A percentile compares a stretch with the other conserved stretches of the same genome.
Conservation (phyloP, 30 jellyfish, hydroid and myxozoan species). For the Pelagia noctiluca region DNA sequence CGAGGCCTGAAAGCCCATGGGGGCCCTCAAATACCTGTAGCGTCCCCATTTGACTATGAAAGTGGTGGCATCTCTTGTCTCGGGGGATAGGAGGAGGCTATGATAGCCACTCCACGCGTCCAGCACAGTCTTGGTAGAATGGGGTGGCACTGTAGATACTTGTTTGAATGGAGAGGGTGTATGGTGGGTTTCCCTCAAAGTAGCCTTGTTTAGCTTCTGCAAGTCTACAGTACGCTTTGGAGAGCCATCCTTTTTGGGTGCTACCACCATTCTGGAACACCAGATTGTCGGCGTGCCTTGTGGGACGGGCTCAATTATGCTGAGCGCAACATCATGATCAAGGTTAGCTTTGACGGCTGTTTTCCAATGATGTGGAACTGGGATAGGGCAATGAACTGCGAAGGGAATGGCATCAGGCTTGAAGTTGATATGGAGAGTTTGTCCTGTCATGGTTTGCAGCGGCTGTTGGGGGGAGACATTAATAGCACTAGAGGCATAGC, state of each 20-base stretch:
- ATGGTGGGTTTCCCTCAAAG: conserved; percentile 37
- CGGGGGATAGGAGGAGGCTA: background rate
- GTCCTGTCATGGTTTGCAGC: conserved; percentile 41
- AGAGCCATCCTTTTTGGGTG: conserved; percentile 10
- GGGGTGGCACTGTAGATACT: too few relatives aligned
- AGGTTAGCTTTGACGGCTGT: conserved; percentile 10
- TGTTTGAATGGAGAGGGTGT: conserved; percentile 29
- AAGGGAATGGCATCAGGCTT: background rate
- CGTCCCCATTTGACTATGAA: conserved; percentile 26
- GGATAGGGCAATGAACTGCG: too few relatives aligned
- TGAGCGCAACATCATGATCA: conserved; percentile 59
- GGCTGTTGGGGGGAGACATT: conserved; percentile 49
- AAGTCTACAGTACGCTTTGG: conserved; percentile 27
- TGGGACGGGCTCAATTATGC: conserved; percentile 51
- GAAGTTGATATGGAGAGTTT: conserved; percentile 3
- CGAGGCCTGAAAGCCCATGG: conserved; percentile 36
- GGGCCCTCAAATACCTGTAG: conserved; percentile 20
- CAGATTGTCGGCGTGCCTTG: conserved; percentile 59
- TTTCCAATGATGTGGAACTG: too few relatives aligned
- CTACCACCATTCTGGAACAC: conserved; percentile 52
- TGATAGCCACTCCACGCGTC: conserved; percentile 15
- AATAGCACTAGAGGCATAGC: conserved; percentile 19
- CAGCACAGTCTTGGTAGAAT: too few relatives aligned
- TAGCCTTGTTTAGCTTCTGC: conserved; percentile 20
- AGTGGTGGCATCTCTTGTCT: conserved; percentile 18